phyloP scores from a whole-genome alignment of 2,888 invertebrate genomes.

The Hirtodrosophila cameraria region DNA sequence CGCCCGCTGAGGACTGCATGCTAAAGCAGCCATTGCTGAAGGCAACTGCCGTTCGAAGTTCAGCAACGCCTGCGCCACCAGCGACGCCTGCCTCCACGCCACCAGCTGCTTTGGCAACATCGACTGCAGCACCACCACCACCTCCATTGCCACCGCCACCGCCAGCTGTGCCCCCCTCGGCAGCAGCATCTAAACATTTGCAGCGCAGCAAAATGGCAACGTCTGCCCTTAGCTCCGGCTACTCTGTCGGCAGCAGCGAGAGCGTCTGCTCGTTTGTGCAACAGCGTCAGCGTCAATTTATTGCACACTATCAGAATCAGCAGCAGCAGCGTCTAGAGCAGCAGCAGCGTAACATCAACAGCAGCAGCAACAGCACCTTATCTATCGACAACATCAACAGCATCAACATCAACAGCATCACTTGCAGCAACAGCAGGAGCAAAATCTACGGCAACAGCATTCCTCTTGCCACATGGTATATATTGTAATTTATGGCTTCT shows the following conservation, averaged over 20 bases:
- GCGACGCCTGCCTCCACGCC: conserved; percentile 3
- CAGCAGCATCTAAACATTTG: neutral
- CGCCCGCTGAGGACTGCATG: neutral
- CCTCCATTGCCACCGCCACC: conserved; percentile 7
- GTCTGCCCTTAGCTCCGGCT: conserved; percentile 37
- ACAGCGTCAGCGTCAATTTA: conserved; percentile 81
- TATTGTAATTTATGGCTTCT: no score
- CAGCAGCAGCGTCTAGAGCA: conserved; percentile 65
- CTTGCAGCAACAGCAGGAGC: no score
- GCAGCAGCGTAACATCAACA: conserved; percentile 49
- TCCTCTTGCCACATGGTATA: conserved; percentile 22
- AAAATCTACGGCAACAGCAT: neutral
- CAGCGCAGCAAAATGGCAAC: conserved; percentile 64
- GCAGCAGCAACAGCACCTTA: conserved; percentile 21
- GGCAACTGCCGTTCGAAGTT: neutral
- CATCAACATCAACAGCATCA: conserved; percentile 19
- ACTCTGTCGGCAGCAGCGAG: conserved; percentile 70
- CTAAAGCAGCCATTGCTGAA: neutral
- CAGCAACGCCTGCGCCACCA: conserved; percentile 19
- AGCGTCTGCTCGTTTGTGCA: conserved; percentile 82
- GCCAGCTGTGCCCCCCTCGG: no score
- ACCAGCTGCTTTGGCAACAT: neutral
- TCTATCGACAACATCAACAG: conserved; percentile 13
- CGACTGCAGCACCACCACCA: neutral
- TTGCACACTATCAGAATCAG: conserved; percentile 80